Conservation (phyloP, 2,797 vertebrate species). For the Spatula clypeata region DNA sequence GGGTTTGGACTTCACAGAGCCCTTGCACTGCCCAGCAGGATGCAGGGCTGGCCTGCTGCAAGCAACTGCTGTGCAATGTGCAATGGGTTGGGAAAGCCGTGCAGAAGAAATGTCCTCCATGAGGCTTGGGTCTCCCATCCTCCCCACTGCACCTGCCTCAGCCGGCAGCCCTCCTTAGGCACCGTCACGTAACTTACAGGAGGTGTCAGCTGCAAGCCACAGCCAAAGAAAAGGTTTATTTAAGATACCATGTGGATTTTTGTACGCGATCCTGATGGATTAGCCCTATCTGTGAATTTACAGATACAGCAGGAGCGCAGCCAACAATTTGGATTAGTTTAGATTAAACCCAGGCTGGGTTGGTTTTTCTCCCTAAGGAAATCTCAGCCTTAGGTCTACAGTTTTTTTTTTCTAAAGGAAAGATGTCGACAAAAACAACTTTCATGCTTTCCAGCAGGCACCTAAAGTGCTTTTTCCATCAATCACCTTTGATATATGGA, state of each 20-base stretch:
- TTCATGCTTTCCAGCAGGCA: slow-evolving; percentile 55
- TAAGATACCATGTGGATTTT: slow-evolving; percentile 46
- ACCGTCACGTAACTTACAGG: slow-evolving; percentile 39
- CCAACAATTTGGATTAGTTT: slow-evolving; percentile 73
- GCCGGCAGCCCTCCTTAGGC: background rate
- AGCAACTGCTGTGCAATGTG: background rate
- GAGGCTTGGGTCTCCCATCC: background rate
- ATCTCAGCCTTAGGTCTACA: slow-evolving; percentile 37
- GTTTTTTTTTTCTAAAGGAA: background rate
- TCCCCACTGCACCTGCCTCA: background rate
- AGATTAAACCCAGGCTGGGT: slow-evolving; percentile 60
- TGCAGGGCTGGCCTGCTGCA: no score
- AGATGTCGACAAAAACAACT: slow-evolving; percentile 39
- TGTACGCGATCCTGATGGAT: slow-evolving; percentile 68
- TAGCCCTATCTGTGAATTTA: slow-evolving; percentile 72
- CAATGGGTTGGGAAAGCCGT: background rate
- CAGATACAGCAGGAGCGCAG: slow-evolving; percentile 50
- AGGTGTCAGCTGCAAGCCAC: slow-evolving; percentile 42
- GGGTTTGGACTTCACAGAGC: no score
- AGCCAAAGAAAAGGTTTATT: slow-evolving; percentile 57
- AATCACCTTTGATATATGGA: slow-evolving; percentile 72
- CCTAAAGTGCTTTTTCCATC: slow-evolving; percentile 72
- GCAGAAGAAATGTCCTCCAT: background rate
- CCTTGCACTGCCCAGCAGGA: no score
- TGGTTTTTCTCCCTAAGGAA: slow-evolving; percentile 60